A percentile compares a stretch with the other conserved stretches of the same genome.
phyloP scores from a whole-genome alignment of 1,140 invertebrate genomes.

The Monochamus saltuarius region DNA sequence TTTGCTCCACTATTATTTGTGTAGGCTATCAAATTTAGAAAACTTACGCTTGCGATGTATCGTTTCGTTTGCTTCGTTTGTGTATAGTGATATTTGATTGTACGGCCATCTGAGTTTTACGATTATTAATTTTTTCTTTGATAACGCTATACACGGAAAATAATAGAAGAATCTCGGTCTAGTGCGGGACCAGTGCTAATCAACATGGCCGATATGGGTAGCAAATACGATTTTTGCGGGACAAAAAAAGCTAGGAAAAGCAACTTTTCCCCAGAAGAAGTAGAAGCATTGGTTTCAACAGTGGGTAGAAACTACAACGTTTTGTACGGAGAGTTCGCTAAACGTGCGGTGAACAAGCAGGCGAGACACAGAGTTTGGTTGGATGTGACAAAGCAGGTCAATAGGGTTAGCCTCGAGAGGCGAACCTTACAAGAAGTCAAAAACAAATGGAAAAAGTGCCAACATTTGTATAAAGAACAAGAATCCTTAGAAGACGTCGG shows the following conservation, averaged over 20 bases:
- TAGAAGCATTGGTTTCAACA: slow-evolving; percentile 31
- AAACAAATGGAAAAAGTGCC: slow-evolving; percentile 43
- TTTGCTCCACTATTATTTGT: no score
- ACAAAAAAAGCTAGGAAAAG: slow-evolving; percentile 34
- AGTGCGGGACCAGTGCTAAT: slow-evolving; percentile 11
- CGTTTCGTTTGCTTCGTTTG: no score
- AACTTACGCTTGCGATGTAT: no score
- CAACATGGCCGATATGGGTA: slow-evolving; percentile 29
- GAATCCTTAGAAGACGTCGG: slow-evolving; percentile 10
- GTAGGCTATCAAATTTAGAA: no score
- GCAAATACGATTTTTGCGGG: no score
- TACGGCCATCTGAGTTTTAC: no score
- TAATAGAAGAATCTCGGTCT: not conserved
- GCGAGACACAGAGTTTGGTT: slow-evolving; percentile 34
- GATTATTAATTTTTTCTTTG: no score
- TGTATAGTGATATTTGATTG: no score
- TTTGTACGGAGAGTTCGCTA: slow-evolving; percentile 32
- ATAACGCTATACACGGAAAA: no score
- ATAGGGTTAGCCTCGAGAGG: slow-evolving; percentile 35
- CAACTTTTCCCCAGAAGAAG: slow-evolving; percentile 38
- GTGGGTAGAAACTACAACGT: slow-evolving; percentile 32
- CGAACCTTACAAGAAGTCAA: slow-evolving; percentile 40
- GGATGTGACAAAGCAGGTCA: slow-evolving; percentile 34
- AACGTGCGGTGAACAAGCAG: slow-evolving; percentile 31
- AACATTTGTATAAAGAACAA: slow-evolving; percentile 15